Percentiles rank a stretch among this genome's conserved stretches.
These are phyloP conservation scores for Colostygia pectinataria DNA, from an alignment of 2,888 invertebrate species.

Conservation along the genomic window DNA sequence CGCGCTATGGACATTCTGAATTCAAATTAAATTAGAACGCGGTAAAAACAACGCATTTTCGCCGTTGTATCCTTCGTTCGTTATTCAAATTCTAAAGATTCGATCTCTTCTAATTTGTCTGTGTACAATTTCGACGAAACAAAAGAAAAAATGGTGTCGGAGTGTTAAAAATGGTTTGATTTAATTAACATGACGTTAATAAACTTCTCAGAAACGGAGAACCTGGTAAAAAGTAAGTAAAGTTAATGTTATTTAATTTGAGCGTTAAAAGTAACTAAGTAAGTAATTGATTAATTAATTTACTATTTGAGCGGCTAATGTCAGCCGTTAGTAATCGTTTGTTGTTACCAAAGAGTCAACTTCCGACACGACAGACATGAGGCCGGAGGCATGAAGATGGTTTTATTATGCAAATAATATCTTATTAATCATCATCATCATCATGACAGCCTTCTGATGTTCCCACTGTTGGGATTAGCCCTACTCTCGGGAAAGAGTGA, in stretches of 20 bases:
- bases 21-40: conserved; percentile 80
- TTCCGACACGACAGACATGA: conserved; percentile 42
- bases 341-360: conserved; percentile 49
- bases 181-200: conserved; percentile 34
- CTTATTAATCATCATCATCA: too few species aligned
- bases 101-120: conserved; percentile 80
- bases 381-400: conserved; percentile 48
- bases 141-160: conserved; percentile 8
- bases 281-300: too few species aligned
- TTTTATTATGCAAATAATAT: conserved; percentile 41
- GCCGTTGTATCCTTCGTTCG: conserved; percentile 51
- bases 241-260: too few species aligned
- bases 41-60: conserved; percentile 79
- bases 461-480: too few species aligned
- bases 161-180: conserved; percentile 25
- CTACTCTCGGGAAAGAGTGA: too few species aligned
- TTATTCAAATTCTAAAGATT: conserved; percentile 72
- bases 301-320: conserved; percentile 60
- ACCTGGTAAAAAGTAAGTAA: conserved; percentile 34
- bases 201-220: conserved; percentile 45
- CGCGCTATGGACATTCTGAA: conserved; percentile 70
- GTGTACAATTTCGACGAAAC: conserved; percentile 51
- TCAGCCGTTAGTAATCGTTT: conserved; percentile 46
- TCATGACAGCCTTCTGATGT: too few species aligned
- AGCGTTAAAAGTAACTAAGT: conserved; percentile 48